phyloP scores from a whole-genome alignment of 2,888 invertebrate species.

The Lamellibrachia columna region DNA sequence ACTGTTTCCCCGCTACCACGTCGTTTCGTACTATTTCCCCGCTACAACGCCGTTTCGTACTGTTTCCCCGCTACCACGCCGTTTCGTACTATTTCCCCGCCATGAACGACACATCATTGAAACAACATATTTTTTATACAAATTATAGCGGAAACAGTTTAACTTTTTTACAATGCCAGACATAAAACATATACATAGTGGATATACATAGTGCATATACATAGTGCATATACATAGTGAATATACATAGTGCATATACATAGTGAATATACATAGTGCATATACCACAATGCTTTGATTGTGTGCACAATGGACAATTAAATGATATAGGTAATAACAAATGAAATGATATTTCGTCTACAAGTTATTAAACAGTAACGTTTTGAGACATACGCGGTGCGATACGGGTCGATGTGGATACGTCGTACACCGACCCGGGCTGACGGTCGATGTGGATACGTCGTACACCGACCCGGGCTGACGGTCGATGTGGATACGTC shows the following conservation, averaged over 20 bases:
- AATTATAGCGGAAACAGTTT: neutral
- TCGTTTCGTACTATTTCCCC: no score
- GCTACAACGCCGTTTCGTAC: no score
- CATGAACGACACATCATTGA: neutral
- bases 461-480: neutral
- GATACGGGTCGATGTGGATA: neutral
- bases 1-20: no score
- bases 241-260: neutral
- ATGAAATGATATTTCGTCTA: neutral
- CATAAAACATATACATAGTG: neutral
- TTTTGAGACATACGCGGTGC: neutral
- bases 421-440: neutral
- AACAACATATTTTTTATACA: neutral
- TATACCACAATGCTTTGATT: neutral
- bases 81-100: no score
- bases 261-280: neutral
- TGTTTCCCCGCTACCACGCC: no score
- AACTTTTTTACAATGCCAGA: neutral
- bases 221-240: neutral
- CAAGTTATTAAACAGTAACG: neutral
- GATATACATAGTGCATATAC: neutral
- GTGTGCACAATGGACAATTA: neutral
- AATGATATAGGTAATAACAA: neutral
- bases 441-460: neutral
- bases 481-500: no score